Evolutionary conservation across 2,888 invertebrate species (phyloP).

Genomic region (Listrodromus nycthemerus): DNA sequence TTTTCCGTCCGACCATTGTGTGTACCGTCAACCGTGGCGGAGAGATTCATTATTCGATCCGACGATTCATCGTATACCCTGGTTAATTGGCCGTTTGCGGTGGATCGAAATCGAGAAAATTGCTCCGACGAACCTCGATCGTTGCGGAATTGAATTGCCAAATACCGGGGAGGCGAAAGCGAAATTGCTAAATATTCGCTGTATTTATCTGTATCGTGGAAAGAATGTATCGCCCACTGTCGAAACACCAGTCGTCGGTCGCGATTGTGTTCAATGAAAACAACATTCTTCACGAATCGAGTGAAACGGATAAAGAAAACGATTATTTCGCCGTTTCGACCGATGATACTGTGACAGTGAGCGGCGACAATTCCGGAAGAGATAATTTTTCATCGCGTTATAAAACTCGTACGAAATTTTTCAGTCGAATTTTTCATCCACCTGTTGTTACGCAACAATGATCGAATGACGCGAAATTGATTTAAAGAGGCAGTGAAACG

Average conservation of each 20-base stretch:
- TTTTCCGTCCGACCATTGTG: background rate
- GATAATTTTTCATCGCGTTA: background rate
- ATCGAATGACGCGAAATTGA: background rate
- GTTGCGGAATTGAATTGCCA: background rate
- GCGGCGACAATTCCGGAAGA: no score
- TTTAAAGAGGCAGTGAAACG: background rate
- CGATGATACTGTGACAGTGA: no score
- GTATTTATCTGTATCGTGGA: no score
- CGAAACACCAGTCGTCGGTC: no score
- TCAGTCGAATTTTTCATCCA: background rate
- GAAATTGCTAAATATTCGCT: no score
- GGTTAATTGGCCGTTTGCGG: background rate
- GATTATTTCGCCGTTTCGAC: no score
- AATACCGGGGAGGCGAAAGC: no score
- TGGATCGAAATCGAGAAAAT: background rate
- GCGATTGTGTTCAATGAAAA: no score
- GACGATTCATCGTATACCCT: background rate
- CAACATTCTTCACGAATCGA: no score
- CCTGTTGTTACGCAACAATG: background rate
- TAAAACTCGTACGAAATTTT: background rate
- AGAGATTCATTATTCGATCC: background rate
- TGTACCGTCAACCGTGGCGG: background rate
- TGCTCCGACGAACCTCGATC: background rate
- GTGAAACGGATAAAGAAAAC: no score
- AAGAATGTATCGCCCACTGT: no score